These are phyloP conservation scores for Halcyon leucocephala DNA, from an alignment of 2,797 vertebrate species.

Conservation along the genomic window DNA sequence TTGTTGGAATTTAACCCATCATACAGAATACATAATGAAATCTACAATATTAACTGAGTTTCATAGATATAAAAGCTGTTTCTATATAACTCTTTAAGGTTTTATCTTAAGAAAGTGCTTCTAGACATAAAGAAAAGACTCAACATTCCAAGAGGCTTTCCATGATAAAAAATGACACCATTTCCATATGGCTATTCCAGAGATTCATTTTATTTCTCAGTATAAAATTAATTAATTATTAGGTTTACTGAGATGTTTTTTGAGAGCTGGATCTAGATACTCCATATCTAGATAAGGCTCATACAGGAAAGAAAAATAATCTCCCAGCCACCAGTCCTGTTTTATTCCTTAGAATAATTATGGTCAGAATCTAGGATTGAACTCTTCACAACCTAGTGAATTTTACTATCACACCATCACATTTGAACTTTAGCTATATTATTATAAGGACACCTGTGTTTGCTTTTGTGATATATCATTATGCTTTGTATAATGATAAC, in stretches of 20 bases:
- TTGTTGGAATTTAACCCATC: neutral
- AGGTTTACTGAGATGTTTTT: neutral
- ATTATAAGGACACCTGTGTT: neutral
- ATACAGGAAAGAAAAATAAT: neutral
- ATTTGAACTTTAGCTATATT: neutral
- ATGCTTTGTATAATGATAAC: neutral
- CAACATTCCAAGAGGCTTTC: neutral
- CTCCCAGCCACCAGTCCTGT: neutral
- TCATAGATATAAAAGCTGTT: neutral
- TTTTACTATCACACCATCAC: neutral
- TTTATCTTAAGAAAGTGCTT: neutral
- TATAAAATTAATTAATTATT: neutral
- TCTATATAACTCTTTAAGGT: neutral
- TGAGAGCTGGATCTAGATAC: neutral
- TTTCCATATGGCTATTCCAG: neutral
- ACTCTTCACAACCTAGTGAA: neutral
- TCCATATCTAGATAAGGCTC: neutral
- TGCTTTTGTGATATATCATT: neutral
- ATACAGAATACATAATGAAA: neutral
- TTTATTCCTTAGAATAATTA: neutral
- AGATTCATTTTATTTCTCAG: neutral
- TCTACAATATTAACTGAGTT: neutral
- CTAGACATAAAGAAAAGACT: neutral
- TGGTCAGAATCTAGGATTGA: neutral
- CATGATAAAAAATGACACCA: neutral